These are phyloP conservation scores for Scalopus aquaticus DNA, from an alignment of 2,113 vertebrate genomes.

Conservation along the genomic window DNA sequence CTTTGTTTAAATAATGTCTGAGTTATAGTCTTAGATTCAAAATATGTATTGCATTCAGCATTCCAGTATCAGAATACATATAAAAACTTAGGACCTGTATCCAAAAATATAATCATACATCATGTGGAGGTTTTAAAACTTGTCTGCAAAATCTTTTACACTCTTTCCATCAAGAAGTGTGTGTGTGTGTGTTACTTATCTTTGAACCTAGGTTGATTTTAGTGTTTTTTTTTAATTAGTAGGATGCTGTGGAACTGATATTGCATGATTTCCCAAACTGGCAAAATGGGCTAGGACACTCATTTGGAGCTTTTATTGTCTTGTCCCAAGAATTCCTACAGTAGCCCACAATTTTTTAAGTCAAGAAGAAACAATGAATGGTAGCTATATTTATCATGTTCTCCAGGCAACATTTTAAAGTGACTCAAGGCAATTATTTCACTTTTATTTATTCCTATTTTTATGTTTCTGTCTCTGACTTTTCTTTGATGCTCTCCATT, in stretches of 20 bases:
- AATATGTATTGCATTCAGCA: background rate
- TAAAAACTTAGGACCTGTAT: background rate
- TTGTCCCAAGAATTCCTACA: background rate
- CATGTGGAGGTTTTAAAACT: background rate
- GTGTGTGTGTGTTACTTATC: background rate
- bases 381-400: background rate
- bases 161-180: background rate
- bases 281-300: background rate
- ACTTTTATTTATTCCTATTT: background rate
- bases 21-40: background rate
- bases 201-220: background rate
- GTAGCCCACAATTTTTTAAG: background rate
- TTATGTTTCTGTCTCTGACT: background rate
- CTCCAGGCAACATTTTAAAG: background rate
- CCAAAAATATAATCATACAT: background rate
- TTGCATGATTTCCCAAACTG: background rate
- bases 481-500: background rate
- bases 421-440: background rate
- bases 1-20: constrained; percentile 40
- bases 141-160: background rate
- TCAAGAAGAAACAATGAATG: background rate
- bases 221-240: background rate
- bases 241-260: background rate
- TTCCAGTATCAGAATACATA: background rate
- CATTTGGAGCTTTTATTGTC: background rate